Conservation (phyloP, 1,140 invertebrate species). For the Gonioctena quinquepunctata region DNA sequence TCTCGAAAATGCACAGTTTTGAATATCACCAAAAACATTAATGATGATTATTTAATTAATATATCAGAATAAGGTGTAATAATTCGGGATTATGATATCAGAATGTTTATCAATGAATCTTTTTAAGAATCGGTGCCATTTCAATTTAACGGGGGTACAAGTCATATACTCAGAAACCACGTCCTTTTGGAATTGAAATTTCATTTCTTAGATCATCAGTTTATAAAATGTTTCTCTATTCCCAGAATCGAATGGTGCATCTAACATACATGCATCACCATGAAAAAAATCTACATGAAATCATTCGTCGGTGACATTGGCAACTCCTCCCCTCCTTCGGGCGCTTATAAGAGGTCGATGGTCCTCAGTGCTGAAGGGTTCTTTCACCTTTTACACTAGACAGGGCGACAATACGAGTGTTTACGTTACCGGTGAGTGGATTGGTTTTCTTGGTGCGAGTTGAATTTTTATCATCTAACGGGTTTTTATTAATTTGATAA, state of each 20-base stretch:
- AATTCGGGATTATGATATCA: too few species aligned
- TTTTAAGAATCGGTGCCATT: too few species aligned
- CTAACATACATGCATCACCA: neutral
- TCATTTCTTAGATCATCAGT: too few species aligned
- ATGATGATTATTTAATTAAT: too few species aligned
- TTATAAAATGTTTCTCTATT: too few species aligned
- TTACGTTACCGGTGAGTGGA: neutral
- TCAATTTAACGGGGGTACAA: too few species aligned
- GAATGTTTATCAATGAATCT: too few species aligned
- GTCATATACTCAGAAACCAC: too few species aligned
- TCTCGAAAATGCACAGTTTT: too few species aligned
- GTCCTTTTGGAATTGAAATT: too few species aligned
- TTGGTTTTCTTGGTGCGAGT: neutral
- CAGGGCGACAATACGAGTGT: neutral
- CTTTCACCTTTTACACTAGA: neutral
- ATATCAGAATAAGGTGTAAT: too few species aligned
- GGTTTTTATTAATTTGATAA: neutral
- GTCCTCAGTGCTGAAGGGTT: slow-evolving; percentile 13
- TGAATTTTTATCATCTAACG: neutral
- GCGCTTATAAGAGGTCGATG: slow-evolving; percentile 19
- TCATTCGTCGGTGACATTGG: slow-evolving; percentile 24
- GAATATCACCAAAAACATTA: too few species aligned
- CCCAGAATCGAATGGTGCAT: neutral
- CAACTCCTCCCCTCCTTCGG: slow-evolving; percentile 32
- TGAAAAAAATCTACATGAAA: neutral